phyloP scores from a whole-genome alignment of 23 tunicate species.

The Styela plicata region DNA sequence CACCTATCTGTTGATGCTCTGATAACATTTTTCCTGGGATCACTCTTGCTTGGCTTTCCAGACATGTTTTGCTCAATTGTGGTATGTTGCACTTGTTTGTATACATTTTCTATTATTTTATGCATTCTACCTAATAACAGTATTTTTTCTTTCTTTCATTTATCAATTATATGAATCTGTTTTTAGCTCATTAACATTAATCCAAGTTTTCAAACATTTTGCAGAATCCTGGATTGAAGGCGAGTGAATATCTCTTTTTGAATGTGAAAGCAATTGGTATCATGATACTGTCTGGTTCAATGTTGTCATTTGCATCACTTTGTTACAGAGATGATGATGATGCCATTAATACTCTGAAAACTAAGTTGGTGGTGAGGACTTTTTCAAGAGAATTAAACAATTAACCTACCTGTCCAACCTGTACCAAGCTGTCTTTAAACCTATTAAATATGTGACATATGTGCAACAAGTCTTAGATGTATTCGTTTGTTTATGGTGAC shows the following conservation, averaged over 20 bases:
- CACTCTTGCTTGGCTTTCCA: conserved; percentile 20
- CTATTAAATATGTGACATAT: too few relatives aligned
- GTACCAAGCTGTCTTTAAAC: too few relatives aligned
- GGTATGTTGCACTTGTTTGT: too few relatives aligned
- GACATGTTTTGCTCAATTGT: background rate
- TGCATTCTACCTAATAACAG: too few relatives aligned
- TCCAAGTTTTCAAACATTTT: too few relatives aligned
- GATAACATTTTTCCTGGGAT: conserved; percentile 2
- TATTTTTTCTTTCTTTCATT: too few relatives aligned
- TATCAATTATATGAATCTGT: too few relatives aligned
- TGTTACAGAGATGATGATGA: conserved; percentile 25
- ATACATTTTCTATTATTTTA: too few relatives aligned
- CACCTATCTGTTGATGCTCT: conserved; percentile 23
- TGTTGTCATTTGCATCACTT: conserved; percentile 27
- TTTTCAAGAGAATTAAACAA: background rate
- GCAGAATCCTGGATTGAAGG: background rate
- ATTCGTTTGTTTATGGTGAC: too few relatives aligned
- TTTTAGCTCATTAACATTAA: too few relatives aligned
- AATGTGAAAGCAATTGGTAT: background rate
- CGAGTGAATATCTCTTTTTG: background rate
- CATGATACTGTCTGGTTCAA: background rate
- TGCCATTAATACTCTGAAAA: conserved; percentile 19
- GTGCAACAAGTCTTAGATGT: too few relatives aligned
- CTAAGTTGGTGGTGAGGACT: conserved; percentile 17
- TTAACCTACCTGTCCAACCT: too few relatives aligned